phyloP scores from a whole-genome alignment of 2,113 vertebrate species.

The Uropsilus gracilis region DNA sequence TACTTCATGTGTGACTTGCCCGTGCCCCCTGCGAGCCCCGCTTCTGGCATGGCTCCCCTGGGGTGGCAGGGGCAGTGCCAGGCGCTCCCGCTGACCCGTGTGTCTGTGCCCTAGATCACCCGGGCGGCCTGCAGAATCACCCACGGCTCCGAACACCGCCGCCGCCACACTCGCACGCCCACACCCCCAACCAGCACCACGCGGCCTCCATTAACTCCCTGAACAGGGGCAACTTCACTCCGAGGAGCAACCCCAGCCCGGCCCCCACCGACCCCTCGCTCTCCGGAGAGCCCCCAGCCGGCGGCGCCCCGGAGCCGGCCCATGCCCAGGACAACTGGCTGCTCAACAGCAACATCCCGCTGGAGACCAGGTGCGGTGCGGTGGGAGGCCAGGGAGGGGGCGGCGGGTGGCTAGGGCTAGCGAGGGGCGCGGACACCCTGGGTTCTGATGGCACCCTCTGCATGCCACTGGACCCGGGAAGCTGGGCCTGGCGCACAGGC shows the following conservation, averaged over 20 bases:
- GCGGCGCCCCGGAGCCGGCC: slow-evolving; percentile 89
- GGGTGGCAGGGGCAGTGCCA: too few species aligned
- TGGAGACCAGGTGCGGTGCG: slow-evolving; percentile 94
- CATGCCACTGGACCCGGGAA: too few species aligned
- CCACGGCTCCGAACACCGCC: slow-evolving; percentile 95
- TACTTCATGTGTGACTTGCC: not conserved
- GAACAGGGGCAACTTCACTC: slow-evolving; percentile 96
- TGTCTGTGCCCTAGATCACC: slow-evolving; percentile 87
- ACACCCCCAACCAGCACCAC: slow-evolving; percentile 95
- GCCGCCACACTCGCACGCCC: slow-evolving; percentile 93
- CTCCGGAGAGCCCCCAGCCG: slow-evolving; percentile 91
- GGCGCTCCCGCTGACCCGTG: not conserved
- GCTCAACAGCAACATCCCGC: slow-evolving; percentile 98
- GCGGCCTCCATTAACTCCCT: slow-evolving; percentile 95
- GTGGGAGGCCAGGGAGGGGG: not conserved
- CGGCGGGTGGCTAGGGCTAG: accelerated
- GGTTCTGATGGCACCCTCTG: not conserved
- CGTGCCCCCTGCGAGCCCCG: accelerated
- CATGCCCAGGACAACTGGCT: slow-evolving; percentile 98
- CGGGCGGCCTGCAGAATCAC: slow-evolving; percentile 93
- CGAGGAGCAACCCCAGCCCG: slow-evolving; percentile 96
- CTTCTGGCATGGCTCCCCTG: not conserved
- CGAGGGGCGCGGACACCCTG: not conserved
- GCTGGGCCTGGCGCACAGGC: not conserved
- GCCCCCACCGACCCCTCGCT: slow-evolving; percentile 95